phyloP scores from a whole-genome alignment of 2,888 invertebrate genomes.

The Exocentrus adspersus region DNA sequence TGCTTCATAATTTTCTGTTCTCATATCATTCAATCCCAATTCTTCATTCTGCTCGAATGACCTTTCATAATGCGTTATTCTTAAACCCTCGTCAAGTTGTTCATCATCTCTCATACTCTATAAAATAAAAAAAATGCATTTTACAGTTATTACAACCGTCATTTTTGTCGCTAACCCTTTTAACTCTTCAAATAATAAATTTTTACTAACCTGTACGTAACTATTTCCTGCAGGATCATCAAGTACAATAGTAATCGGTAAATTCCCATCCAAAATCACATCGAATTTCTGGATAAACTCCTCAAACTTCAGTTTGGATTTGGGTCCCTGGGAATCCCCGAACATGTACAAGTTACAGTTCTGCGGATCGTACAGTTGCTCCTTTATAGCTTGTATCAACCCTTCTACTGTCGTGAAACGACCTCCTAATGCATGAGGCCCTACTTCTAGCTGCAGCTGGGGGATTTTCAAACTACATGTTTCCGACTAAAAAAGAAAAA shows the following conservation, averaged over 20 bases:
- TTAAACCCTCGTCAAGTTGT: conserved; percentile 75
- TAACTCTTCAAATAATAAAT: no score
- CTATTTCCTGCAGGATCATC: conserved; percentile 99
- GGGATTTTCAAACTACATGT: conserved; percentile 84
- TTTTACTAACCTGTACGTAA: conserved; percentile 78
- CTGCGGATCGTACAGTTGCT: conserved; percentile 71
- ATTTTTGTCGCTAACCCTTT: no score
- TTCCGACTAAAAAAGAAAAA: conserved; percentile 72
- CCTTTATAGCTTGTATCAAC: conserved; percentile 78
- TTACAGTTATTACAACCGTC: no score
- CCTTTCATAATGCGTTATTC: conserved; percentile 82
- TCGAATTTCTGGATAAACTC: conserved; percentile 75
- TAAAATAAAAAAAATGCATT: no score
- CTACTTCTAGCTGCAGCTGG: conserved; percentile 88
- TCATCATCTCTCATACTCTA: conserved; percentile 78
- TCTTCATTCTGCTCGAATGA: conserved; percentile 93
- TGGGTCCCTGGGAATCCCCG: conserved; percentile 76
- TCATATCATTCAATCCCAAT: conserved; percentile 95
- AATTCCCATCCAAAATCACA: conserved; percentile 71
- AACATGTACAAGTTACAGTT: conserved; percentile 75
- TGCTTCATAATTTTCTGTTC: conserved; percentile 82
- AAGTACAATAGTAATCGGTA: conserved; percentile 78
- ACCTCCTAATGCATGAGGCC: conserved; percentile 86
- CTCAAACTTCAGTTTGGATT: conserved; percentile 67
- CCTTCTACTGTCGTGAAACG: conserved; percentile 97